Evolutionary conservation across 2,797 vertebrate genomes (phyloP), one percentile per base, ranked within the genome.

Genomic region (Erpetoichthys calabaricus): DNA sequence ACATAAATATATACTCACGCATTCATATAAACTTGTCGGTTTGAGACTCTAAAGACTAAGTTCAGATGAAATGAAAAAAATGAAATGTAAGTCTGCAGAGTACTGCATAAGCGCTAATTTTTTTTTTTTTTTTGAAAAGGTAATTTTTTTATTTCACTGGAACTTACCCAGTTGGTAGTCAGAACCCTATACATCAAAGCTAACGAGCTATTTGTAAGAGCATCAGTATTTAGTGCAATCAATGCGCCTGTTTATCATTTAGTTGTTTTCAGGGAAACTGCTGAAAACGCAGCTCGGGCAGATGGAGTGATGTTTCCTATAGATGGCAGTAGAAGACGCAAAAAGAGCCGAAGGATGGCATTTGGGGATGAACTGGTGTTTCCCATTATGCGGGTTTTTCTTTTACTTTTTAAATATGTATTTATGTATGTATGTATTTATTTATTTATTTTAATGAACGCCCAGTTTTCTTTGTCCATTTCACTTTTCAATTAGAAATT

Each of bases 241-340:
- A 54, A 54, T 54, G 53, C 53, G 41, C 41, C 8, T 54, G 53
- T 54, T 54, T 54, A 42, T 42, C 53, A 54, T 54, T 54, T 41
- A 4, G 53, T 8, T 7, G 41, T 54, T 54, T 54, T 4, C 53
- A 54, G 41, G 42, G 44, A 54, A 54, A 43, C 53, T 6, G 53
- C 53, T 54, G 53, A 54, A 54, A 54, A 54, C 4, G 53, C 53
- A 42, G 53, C 44, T 8, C 44, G 10, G 1, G 7, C n/a, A 7
- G 7, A 49, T 54, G 5, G 45, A 44, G 42, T 60, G 67, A 67
- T 62, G 60, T 68, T 67, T 65, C 82, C 83, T 74, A 69, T 79
- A 87, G 85, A 80, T 81, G 85, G 84, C 85, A 86, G 80, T 77
- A 71, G 66, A 68, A 76, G 73, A 66, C 64, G 77, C 74, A 75